Percentiles rank a stretch among this genome's conserved stretches.
phyloP scores from a whole-genome alignment of 2,113 vertebrate species.

The Pseudolaguvia tuberculata region DNA sequence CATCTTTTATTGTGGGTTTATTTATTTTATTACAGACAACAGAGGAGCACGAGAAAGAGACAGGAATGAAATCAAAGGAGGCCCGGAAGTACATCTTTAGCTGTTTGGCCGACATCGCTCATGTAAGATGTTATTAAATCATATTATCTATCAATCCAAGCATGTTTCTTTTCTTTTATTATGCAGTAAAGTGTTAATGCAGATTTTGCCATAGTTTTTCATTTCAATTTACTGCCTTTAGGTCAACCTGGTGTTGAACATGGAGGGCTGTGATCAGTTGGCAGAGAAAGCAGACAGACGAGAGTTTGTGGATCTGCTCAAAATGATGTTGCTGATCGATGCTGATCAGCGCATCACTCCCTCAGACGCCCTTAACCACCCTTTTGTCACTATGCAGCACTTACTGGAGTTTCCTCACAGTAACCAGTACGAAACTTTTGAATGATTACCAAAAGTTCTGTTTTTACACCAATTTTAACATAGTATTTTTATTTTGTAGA shows the following conservation, averaged over 20 bases:
- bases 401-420: conserved; percentile 94
- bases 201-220: neutral
- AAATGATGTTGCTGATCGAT: conserved; percentile 92
- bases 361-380: conserved; percentile 81
- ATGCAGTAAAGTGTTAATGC: neutral
- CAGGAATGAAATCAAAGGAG: conserved; percentile 97
- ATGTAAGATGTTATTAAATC: conserved; percentile 74
- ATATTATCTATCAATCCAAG: neutral
- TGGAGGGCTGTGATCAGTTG: conserved; percentile 86
- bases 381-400: conserved; percentile 97
- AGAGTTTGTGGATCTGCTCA: conserved; percentile 94
- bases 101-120: conserved; percentile 92
- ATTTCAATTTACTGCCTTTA: conserved; percentile 46
- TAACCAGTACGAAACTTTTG: conserved; percentile 78
- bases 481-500: too few species aligned
- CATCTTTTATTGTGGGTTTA: neutral
- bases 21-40: conserved; percentile 73
- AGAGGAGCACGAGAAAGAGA: conserved; percentile 93
- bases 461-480: too few species aligned
- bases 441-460: neutral
- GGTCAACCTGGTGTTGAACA: conserved; percentile 94
- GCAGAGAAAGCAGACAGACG: conserved; percentile 92
- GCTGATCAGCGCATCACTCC: conserved; percentile 89
- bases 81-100: conserved; percentile 98
- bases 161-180: neutral